Evolutionary conservation across 2,113 vertebrate species (phyloP).

Genomic region (Oncorhynchus kisutch): DNA sequence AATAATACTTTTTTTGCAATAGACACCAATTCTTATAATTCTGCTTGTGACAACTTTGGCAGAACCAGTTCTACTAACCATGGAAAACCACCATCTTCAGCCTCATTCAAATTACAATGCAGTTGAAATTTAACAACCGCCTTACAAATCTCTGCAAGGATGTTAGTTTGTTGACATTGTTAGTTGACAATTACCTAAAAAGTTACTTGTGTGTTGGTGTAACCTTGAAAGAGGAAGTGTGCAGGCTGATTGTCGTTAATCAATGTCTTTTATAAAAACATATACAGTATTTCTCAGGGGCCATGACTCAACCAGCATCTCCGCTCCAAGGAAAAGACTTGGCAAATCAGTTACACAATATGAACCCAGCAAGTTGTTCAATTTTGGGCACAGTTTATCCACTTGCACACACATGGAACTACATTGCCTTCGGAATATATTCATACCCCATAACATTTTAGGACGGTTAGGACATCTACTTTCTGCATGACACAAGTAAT

Average conservation of each 20-base stretch:
- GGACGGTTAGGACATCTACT: no score
- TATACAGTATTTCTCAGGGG: slow-evolving; percentile 32
- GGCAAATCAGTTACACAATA: slow-evolving; percentile 60
- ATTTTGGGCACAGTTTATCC: slow-evolving; percentile 4
- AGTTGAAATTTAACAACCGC: slow-evolving; percentile 66
- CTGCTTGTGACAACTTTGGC: background rate
- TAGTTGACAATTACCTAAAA: slow-evolving; percentile 65
- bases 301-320: slow-evolving; percentile 37
- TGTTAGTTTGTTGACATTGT: background rate
- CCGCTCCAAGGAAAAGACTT: slow-evolving; percentile 6
- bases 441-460: no score
- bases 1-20: background rate
- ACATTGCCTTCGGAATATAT: no score
- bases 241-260: slow-evolving; percentile 62
- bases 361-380: slow-evolving; percentile 4
- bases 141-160: slow-evolving; percentile 16
- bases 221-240: slow-evolving; percentile 58
- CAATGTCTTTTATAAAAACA: slow-evolving; percentile 72
- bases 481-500: no score
- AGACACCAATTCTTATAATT: background rate
- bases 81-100: background rate
- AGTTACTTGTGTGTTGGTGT: slow-evolving; percentile 44
- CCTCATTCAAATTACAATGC: slow-evolving; percentile 7
- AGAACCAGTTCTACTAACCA: background rate
- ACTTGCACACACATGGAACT: background rate